These are phyloP conservation scores for Muntiacus reevesi DNA, from an alignment of 2,113 vertebrate genomes.

Conservation along the genomic window DNA sequence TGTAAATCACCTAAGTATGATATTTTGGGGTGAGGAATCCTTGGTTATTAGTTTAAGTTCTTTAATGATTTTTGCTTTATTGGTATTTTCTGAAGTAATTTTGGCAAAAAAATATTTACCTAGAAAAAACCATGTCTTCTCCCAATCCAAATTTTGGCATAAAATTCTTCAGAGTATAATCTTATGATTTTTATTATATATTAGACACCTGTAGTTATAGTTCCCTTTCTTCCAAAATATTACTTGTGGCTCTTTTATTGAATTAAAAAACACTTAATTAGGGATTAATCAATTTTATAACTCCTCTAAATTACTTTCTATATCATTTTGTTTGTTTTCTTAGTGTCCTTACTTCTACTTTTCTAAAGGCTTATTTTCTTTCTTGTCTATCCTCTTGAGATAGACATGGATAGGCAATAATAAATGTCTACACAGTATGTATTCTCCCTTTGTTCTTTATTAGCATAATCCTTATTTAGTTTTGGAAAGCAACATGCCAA, in stretches of 20 bases:
- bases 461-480: neutral
- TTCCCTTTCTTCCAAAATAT: neutral
- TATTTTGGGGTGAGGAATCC: neutral
- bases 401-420: neutral
- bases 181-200: neutral
- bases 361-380: neutral
- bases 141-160: constrained; percentile 22
- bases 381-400: neutral
- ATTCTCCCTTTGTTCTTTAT: neutral
- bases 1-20: neutral
- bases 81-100: neutral
- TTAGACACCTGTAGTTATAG: neutral
- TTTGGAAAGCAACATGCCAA: neutral
- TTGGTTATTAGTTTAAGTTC: neutral
- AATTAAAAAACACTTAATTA: neutral
- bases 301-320: neutral
- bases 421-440: neutral
- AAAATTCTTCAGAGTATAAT: neutral
- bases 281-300: neutral
- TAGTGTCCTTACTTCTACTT: constrained; percentile 4
- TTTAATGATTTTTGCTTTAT: neutral
- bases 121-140: neutral
- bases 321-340: neutral
- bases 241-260: neutral
- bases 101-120: neutral